Base-by-base conservation (phyloP, 1,140 invertebrate genomes). In the Hydropsyche tenuis region DNA sequence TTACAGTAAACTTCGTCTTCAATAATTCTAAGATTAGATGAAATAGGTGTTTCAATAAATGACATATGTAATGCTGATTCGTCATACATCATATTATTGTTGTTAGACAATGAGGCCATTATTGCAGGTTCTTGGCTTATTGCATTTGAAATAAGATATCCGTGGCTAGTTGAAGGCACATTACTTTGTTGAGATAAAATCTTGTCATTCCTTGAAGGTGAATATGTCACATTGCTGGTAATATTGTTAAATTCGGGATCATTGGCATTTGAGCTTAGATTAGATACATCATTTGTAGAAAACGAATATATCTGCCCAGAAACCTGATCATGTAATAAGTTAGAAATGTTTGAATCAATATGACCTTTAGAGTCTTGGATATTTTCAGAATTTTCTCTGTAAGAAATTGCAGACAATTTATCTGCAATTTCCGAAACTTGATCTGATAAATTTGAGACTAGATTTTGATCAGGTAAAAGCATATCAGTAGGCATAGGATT, bases 131-230 rank as follows among this genome's bases (percentile, higher is more conserved):
- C 85, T 73, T 86, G 84, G 72, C 82, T 85, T 71, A 86, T 85
- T 1, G 86, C 86, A 65, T 87, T 87, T 14, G 86, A 82, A 79
- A 88, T 87, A 22, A 88, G 79, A 80, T 86, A 87, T 18, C 87
- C 87, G 62, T 87, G 86, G 75, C 85, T 86, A 5, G 85, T 87
- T 0, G 85, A 86, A 3, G 85, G 84, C 78, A 87, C 80, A 25
- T 60, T 60, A 72, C 80, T 75, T 9, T 64, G 37, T 81, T 85
- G n/a, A 80, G 84, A 72, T 81, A 85, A 0, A 80, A 82, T 81
- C 14, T 80, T 72, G 7, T 83, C 81, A 1, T 62, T 48, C 51
- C 80, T 79, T 5, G 77, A 75, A 0, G 45, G 73, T 16, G 75
- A 65, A 62, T 73, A 79, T 20, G 68, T 78, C 1, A 63, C 78